Base-by-base conservation (phyloP, 2,888 invertebrate species). In the Hydraecia micacea region DNA sequence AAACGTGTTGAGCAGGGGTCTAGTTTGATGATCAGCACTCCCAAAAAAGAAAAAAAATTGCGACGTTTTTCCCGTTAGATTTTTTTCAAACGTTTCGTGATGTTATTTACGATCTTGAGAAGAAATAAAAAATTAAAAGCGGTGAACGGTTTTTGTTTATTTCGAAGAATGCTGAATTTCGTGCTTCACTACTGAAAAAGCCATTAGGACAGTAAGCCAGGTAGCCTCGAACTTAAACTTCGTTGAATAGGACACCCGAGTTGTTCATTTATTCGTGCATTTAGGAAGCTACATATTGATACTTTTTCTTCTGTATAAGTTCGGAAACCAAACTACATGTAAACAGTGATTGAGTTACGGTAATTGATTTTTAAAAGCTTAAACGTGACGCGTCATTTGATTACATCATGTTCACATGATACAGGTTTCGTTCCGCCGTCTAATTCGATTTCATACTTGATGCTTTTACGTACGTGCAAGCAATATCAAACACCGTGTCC, bases 401-500 rank as follows among this genome's bases (percentile, higher is more conserved):
- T 94, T 93, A 94, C 88, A 79, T 88, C 88, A 79, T 88, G 91
- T 92, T 93, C 93, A 91, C 92, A 93, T 93, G 92, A 92, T 93
- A 93, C 92, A 88, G 89, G 92, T 92, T 93, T 90, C 88, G 93
- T 93, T 92, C 90, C 92, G 89, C 90, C 90, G 91, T 88, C 91
- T 93, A 93, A 93, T 93, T 92, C 91, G 91, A 94, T 94, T 94
- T 92, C 91, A 94, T 93, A 93, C 92, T 88, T 87, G 90, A 91
- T 92, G 91, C 91, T 91, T 92, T 93, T 90, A 93, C 91, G 92
- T 92, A 94, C 92, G 94, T 92, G 92, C 91, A 91, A 91, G 91
- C 92, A 94, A 94, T 94, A 89, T 89, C 88, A 92, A 93, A 93
- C 89, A 93, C 94, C 95, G 93, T 93, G 91, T 92, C 93, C 90